Evolutionary conservation across 2,113 vertebrate species (phyloP), one percentile per base, ranked within the genome.

Genomic region (Eudorcas thomsonii): DNA sequence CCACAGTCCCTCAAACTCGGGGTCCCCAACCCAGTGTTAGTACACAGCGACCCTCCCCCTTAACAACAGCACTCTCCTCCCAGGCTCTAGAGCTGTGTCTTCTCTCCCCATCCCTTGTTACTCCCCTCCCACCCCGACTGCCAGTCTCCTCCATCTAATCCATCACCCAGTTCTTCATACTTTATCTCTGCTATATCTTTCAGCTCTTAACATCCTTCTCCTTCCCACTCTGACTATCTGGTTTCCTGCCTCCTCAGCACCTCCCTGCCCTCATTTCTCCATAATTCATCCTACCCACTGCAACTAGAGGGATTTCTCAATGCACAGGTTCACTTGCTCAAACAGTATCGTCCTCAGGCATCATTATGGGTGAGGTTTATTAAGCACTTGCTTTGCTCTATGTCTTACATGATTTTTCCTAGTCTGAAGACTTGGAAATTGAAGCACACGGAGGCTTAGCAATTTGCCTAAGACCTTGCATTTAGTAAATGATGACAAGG

Each of bases 1-100:
- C 94, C 93, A 94, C n/a, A 17, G 25, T 92, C 59, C 43, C 33
- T 88, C 91, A 43, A 43, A 62, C 17, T 95, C 93, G 60, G 55
- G 7, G 3, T 23, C 15, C 59, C 48, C 30, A 25, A 12, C 57
- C 62, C 50, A 15, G 15, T 3, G 54, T 67, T 55, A 36, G 64
- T 7, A 14, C 60, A 78, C 92, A 43, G 71, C 3, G 0, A 4
- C 0, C 7, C 43, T 30, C 30, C 74, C 12, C 19, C 13, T 3
- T 15, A 7, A 19, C 26, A 17, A 3, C 7, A 0, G 17, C 25
- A 2, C 21, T 25, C 39, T 55, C 14, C 48, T 82, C 89, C 82
- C 92, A 45, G 67, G 64, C 60, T 57, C 28, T 36, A 2, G 88
- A 87, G 33, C 77, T 30, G 39, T 30, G 33, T 10, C 81, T 80